These are phyloP conservation scores for Cyclargus thomasi DNA, from an alignment of 1,140 invertebrate genomes.

Conservation along the genomic window DNA sequence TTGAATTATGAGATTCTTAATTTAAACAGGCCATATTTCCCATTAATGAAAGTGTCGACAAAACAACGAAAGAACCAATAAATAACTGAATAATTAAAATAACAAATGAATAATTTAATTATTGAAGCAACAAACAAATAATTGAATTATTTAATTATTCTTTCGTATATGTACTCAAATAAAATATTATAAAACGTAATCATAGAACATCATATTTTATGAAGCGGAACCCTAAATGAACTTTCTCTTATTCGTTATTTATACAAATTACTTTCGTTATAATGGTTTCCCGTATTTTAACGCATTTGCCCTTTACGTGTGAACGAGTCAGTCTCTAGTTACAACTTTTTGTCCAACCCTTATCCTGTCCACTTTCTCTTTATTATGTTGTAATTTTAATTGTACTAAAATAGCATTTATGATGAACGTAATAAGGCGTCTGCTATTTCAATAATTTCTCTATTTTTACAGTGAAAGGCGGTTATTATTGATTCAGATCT, in stretches of 20 bases:
- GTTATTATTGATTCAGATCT: conserved; percentile 13
- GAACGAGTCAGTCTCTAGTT: neutral
- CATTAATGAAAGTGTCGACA: too few relatives aligned
- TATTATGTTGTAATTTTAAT: conserved; percentile 6
- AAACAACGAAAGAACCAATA: too few relatives aligned
- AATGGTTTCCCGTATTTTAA: conserved; percentile 12
- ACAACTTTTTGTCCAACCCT: neutral
- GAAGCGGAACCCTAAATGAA: neutral
- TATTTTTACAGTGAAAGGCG: conserved; percentile 12
- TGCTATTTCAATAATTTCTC: conserved; percentile 12
- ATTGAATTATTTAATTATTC: too few relatives aligned
- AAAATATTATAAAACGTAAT: neutral
- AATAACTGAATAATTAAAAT: too few relatives aligned
- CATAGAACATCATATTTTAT: neutral
- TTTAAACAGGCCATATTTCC: too few relatives aligned
- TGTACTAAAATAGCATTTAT: conserved; percentile 11
- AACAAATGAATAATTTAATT: too few relatives aligned
- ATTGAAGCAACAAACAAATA: too few relatives aligned
- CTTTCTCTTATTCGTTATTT: neutral
- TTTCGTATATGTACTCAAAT: neutral
- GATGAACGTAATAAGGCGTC: conserved; percentile 5
- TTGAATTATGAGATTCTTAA: neutral
- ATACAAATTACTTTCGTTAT: conserved; percentile 7
- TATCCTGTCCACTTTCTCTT: conserved; percentile 11
- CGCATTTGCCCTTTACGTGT: conserved; percentile 6